Base-by-base conservation (phyloP, 2,888 invertebrate species). In the Mythimna vitellina region DNA sequence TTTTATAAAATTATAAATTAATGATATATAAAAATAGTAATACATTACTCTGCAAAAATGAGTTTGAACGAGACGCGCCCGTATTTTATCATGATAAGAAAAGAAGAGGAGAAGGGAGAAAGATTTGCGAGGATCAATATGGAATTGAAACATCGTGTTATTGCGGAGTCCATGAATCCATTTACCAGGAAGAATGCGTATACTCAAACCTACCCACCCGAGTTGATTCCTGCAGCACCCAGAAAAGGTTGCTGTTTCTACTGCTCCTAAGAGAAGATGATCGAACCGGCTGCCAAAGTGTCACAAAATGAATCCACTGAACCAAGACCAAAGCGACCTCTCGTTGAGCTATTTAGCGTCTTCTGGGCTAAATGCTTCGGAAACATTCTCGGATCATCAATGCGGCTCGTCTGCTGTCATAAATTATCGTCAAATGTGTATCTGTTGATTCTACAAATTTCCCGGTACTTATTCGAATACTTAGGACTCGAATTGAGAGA, bases 91-190 rank as follows among this genome's bases (percentile, higher is more conserved):
- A 76, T 90, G 0, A 88, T 96, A 60, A 91, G 84, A 78, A 96
- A 96, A 78, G 96, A 95, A 84, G 96, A 96, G 81, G 95, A 96
- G 70, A 95, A 96, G 75, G 96, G 95, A 3, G 96, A 96, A 61
- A 93, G 90, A 80, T 92, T 88, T 77, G 95, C 94, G 3, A 91
- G 89, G 74, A 93, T 96, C 53, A 93, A 93, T 73, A 92, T 96
- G 93, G 95, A 96, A 89, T 87, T 96, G 58, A 95, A 95, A 79
- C 93, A 93, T 76, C 84, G 71, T 14, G 82, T 87, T 7, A 86
- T 89, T 3, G 49, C 66, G 0, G 93, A 92, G 38, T 87, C 90
- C 0, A n/a, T 84, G 1, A 95, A 96, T 78, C 95, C 94, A 0
- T 96, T 96, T 69, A 90, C 84, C 3, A 94, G 89, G 84, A 94